These are phyloP conservation scores for Ctenomys sociabilis DNA, from an alignment of 2,113 vertebrate species.

Conservation along the genomic window DNA sequence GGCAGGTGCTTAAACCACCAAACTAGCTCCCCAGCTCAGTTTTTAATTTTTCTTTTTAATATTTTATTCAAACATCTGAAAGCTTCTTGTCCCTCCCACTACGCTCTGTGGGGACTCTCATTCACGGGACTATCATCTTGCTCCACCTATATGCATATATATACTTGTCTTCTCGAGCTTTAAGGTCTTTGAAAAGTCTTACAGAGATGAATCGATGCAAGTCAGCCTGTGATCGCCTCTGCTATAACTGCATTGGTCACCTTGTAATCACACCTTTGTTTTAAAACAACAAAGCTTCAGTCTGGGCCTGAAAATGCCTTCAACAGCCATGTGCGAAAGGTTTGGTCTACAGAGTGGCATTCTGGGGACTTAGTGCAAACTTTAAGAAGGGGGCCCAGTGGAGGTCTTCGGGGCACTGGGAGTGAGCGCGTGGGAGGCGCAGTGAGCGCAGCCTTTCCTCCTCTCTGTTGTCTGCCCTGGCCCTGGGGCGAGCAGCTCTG, in stretches of 20 bases:
- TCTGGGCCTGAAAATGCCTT: neutral
- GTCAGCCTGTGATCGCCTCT: neutral
- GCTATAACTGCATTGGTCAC: neutral
- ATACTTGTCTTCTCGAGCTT: neutral
- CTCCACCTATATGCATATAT: neutral
- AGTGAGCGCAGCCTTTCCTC: neutral
- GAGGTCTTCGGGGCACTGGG: neutral
- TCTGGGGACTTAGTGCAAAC: neutral
- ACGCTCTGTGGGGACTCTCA: neutral
- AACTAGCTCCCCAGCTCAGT: too few species aligned
- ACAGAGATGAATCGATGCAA: neutral
- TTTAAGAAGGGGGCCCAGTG: too few species aligned
- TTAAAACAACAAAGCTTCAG: neutral
- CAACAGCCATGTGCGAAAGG: neutral
- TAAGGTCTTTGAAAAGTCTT: neutral
- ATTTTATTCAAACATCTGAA: neutral
- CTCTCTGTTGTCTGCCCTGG: neutral
- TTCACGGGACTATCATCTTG: neutral
- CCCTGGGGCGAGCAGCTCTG: too few species aligned
- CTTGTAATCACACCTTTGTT: neutral
- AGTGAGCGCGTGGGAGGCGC: neutral
- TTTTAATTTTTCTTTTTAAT: too few species aligned
- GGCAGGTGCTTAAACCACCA: too few species aligned
- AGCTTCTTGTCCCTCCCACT: neutral
- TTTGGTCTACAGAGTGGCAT: too few species aligned